Conservation (phyloP, 2,888 invertebrate genomes). For the Muschampia plurimacula region DNA sequence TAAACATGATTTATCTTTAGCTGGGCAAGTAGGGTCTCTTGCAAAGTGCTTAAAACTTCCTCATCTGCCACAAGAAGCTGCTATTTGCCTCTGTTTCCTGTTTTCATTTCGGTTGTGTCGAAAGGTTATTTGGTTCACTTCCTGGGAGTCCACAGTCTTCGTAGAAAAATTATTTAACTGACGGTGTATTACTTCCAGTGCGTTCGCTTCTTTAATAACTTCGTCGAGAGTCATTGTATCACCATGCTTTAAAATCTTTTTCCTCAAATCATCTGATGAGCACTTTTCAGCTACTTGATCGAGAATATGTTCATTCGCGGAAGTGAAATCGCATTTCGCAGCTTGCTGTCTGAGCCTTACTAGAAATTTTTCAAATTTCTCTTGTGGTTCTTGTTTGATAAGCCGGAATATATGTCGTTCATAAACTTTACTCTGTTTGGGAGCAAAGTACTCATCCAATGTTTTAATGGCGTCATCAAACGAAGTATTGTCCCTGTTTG, state of each 20-base stretch:
- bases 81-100: not conserved
- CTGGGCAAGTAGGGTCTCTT: conserved; percentile 32
- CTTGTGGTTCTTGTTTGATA: conserved; percentile 51
- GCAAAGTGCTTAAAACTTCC: conserved; percentile 33
- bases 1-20: conserved; percentile 25
- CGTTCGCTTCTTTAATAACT: conserved; percentile 46
- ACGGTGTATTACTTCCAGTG: conserved; percentile 44
- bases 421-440: not conserved
- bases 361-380: conserved; percentile 55
- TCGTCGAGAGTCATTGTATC: conserved; percentile 43
- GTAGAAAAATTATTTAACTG: conserved; percentile 1
- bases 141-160: not conserved
- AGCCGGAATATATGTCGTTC: conserved; percentile 41
- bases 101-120: not conserved
- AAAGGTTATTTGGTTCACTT: conserved; percentile 7
- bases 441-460: conserved; percentile 1
- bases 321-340: conserved; percentile 40
- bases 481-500: not conserved
- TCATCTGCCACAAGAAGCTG: conserved; percentile 20
- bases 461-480: not conserved
- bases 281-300: conserved; percentile 41
- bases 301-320: conserved; percentile 38
- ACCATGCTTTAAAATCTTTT: conserved; percentile 44
- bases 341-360: conserved; percentile 44
- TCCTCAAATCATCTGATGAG: conserved; percentile 35